Conservation (phyloP, 2,888 invertebrate species). For the Parelbella ahira region DNA sequence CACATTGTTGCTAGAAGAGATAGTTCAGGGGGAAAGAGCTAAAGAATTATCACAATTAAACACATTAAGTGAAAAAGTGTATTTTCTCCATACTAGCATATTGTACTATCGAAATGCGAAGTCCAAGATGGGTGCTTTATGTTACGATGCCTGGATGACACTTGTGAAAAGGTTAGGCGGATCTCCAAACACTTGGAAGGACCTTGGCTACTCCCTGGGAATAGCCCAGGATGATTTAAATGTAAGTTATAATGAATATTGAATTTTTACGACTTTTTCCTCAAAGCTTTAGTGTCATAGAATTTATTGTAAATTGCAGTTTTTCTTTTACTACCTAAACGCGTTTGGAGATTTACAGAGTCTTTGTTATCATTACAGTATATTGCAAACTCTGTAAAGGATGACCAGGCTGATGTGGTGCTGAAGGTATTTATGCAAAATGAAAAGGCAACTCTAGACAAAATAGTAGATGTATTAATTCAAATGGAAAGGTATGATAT, state of each 20-base stretch:
- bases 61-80: slow-evolving; percentile 60
- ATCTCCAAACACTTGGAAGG: slow-evolving; percentile 62
- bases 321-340: not conserved
- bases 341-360: too few relatives aligned
- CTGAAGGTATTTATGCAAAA: slow-evolving; percentile 75
- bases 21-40: slow-evolving; percentile 52
- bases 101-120: slow-evolving; percentile 64
- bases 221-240: slow-evolving; percentile 61
- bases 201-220: slow-evolving; percentile 58
- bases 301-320: too few relatives aligned
- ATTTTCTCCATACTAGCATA: slow-evolving; percentile 59
- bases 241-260: slow-evolving; percentile 45
- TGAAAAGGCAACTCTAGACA: slow-evolving; percentile 75
- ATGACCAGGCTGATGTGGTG: slow-evolving; percentile 77
- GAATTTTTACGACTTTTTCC: slow-evolving; percentile 8
- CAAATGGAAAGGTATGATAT: slow-evolving; percentile 76
- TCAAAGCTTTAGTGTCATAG: too few relatives aligned
- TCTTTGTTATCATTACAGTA: too few relatives aligned
- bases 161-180: slow-evolving; percentile 64
- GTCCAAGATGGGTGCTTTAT: slow-evolving; percentile 55
- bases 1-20: slow-evolving; percentile 58
- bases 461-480: slow-evolving; percentile 68
- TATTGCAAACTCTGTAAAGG: slow-evolving; percentile 74
- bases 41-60: slow-evolving; percentile 57
- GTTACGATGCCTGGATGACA: slow-evolving; percentile 64